phyloP scores from a whole-genome alignment of 2,113 vertebrate species.

The Mastomys natalensis region DNA sequence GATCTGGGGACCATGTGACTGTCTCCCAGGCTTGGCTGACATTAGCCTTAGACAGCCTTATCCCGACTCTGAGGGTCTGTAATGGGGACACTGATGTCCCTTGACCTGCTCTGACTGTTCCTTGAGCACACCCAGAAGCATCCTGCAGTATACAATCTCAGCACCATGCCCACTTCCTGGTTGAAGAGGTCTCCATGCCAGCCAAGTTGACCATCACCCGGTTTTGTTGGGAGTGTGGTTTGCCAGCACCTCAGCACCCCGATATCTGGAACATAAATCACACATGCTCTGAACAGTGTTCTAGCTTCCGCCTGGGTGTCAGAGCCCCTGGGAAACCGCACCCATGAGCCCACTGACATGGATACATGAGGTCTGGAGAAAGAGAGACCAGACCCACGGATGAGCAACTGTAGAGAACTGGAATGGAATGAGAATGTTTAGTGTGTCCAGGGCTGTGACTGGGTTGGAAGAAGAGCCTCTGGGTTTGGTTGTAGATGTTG shows the following conservation, averaged over 20 bases:
- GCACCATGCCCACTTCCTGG: neutral
- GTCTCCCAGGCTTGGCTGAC: neutral
- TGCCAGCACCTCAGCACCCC: neutral
- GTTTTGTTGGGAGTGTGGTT: neutral
- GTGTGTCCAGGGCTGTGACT: neutral
- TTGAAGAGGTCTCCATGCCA: neutral
- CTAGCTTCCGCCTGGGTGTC: too few relatives aligned
- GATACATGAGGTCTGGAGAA: neutral
- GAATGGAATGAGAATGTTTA: too few relatives aligned
- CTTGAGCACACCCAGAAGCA: rapidly evolving
- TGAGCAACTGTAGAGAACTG: neutral
- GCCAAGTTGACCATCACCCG: neutral
- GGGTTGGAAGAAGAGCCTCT: neutral
- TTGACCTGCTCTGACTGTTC: neutral
- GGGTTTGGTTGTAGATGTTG: neutral
- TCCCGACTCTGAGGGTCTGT: neutral
- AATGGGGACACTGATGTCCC: neutral
- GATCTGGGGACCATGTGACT: neutral
- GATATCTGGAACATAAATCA: neutral
- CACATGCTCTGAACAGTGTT: neutral
- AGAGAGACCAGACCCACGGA: neutral
- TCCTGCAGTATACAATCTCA: neutral
- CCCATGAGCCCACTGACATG: neutral
- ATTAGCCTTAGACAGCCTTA: neutral
- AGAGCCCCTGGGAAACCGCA: neutral